Evolutionary conservation across 53 echinoderm and acorn worm species (phyloP).

Genomic region (Crossaster papposus): DNA sequence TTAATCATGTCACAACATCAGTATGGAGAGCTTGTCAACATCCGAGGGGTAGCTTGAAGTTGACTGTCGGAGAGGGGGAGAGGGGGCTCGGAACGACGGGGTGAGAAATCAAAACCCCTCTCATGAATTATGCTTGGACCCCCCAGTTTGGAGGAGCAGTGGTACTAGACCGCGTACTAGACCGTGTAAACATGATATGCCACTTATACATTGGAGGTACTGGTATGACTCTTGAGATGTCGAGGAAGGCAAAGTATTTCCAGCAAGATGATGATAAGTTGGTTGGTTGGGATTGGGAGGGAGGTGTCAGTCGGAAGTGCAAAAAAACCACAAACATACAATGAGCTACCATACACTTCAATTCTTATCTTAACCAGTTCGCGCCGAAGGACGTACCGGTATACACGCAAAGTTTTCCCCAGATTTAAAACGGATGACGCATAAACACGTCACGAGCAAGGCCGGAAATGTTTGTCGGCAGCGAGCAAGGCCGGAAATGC

Average conservation of each 20-base stretch:
- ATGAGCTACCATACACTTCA: background rate
- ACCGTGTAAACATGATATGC: constrained; percentile 26
- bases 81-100: background rate
- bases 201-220: constrained; percentile 11
- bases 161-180: background rate
- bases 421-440: too few relatives aligned
- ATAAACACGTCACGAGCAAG: too few relatives aligned
- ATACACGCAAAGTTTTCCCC: too few relatives aligned
- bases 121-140: constrained; percentile 16
- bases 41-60: background rate
- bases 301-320: background rate
- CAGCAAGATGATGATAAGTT: background rate
- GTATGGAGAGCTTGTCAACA: constrained; percentile 27
- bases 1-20: constrained; percentile 45
- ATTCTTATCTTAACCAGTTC: too few relatives aligned
- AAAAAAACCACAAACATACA: background rate
- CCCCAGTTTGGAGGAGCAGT: background rate
- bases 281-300: background rate
- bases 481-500: too few relatives aligned
- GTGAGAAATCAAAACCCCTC: background rate
- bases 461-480: too few relatives aligned
- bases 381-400: too few relatives aligned
- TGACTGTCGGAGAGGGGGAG: background rate
- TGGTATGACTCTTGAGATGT: background rate
- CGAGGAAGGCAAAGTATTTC: background rate